Conservation (phyloP, 2,797 vertebrate species). For the Cyclura pinguis region DNA sequence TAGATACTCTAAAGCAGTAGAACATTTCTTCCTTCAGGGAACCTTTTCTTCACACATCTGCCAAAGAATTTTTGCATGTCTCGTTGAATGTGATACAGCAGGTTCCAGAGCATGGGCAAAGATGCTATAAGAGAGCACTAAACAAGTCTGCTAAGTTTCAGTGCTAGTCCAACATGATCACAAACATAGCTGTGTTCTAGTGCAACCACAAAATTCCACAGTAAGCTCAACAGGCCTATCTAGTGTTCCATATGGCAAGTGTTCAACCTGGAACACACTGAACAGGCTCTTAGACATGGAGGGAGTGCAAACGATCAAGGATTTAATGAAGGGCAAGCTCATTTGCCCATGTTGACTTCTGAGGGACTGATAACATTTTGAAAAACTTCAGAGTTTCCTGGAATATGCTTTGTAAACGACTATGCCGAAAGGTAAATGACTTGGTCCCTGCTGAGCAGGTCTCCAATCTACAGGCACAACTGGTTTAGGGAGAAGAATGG, state of each 20-base stretch:
- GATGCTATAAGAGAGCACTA: background rate
- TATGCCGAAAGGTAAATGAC: background rate
- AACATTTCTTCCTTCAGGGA: background rate
- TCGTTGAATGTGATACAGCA: background rate
- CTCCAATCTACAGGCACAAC: background rate
- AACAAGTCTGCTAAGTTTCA: background rate
- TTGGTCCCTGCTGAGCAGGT: background rate
- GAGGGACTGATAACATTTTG: background rate
- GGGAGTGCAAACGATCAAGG: background rate
- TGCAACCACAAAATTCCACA: background rate
- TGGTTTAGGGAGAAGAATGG: background rate
- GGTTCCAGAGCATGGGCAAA: background rate
- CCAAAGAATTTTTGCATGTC: background rate
- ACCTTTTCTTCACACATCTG: background rate
- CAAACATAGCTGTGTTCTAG: background rate
- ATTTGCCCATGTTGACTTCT: background rate
- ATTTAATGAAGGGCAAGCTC: background rate
- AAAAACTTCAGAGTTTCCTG: background rate
- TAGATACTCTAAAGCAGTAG: background rate
- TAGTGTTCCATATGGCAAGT: too few species aligned
- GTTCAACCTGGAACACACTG: background rate
- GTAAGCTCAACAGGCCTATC: background rate
- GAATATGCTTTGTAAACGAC: background rate
- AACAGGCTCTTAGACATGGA: background rate
- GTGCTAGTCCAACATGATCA: background rate